These are phyloP conservation scores for Fulmarus glacialis DNA, from an alignment of 2,113 vertebrate species.

Conservation along the genomic window DNA sequence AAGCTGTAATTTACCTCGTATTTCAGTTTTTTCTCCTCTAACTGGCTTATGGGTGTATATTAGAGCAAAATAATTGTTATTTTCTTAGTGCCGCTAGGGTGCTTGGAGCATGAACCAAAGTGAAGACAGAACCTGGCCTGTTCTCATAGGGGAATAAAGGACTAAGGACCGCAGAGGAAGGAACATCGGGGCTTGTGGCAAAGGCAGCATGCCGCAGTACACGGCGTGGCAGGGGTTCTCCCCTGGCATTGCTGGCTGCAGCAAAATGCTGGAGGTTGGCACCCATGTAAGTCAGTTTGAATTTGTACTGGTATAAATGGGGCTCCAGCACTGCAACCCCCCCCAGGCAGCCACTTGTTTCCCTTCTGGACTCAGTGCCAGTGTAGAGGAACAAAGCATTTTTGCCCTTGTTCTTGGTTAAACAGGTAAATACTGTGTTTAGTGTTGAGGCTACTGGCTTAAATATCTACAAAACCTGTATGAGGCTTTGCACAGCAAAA, in stretches of 20 bases:
- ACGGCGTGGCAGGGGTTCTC: rapidly evolving
- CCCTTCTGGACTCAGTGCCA: background rate
- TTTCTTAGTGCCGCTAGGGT: background rate
- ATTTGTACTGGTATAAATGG: background rate
- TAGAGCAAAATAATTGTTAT: constrained; percentile 3
- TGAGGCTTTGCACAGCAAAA: background rate
- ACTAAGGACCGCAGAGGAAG: background rate
- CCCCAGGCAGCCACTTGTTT: rapidly evolving
- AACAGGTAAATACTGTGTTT: background rate
- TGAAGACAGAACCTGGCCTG: background rate
- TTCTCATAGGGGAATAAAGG: background rate
- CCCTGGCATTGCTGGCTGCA: background rate
- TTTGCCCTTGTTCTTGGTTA: background rate
- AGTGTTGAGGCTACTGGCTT: background rate
- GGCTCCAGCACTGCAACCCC: background rate
- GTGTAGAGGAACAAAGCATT: background rate
- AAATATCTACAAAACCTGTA: background rate
- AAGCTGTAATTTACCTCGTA: constrained; percentile 63
- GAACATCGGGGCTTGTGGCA: background rate
- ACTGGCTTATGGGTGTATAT: background rate
- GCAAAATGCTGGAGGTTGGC: background rate
- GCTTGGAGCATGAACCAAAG: background rate
- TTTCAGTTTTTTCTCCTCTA: constrained; percentile 5
- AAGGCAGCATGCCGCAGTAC: background rate
- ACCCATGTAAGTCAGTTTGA: background rate